Percentiles rank a stretch among this genome's conserved stretches.
Evolutionary conservation across 2,888 invertebrate species (phyloP).

Genomic region (Apamea sordens): DNA sequence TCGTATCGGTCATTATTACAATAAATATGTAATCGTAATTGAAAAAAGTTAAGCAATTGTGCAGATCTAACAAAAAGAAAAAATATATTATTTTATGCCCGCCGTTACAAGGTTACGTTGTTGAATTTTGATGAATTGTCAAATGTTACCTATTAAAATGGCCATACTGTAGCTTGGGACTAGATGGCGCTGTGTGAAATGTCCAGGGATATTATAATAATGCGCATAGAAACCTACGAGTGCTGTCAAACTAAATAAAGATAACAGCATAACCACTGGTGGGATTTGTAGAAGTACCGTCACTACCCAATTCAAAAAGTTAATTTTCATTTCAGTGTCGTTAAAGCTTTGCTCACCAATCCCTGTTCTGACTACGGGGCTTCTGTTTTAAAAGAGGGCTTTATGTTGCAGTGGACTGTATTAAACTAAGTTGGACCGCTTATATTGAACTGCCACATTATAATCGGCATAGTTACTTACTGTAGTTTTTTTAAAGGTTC

Average conservation of each 20-base stretch:
- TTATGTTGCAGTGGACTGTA: neutral
- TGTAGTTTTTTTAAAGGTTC: neutral
- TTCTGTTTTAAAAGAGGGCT: neutral
- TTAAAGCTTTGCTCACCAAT: constrained; percentile 17
- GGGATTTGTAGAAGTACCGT: neutral
- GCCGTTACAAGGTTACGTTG: too few relatives aligned
- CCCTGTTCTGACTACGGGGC: neutral
- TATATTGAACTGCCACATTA: neutral
- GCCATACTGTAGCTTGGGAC: too few relatives aligned
- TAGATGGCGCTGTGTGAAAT: too few relatives aligned
- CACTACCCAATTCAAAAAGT: constrained; percentile 5
- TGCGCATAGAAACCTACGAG: too few relatives aligned
- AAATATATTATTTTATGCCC: too few relatives aligned
- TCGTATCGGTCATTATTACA: too few relatives aligned
- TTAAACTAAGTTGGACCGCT: neutral
- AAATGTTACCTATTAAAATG: too few relatives aligned
- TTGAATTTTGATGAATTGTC: too few relatives aligned
- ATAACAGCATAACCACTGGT: neutral
- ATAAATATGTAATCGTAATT: too few relatives aligned
- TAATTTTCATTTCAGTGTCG: constrained; percentile 25
- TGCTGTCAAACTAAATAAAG: neutral
- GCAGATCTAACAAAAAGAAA: too few relatives aligned
- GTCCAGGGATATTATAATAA: too few relatives aligned
- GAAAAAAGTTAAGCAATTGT: too few relatives aligned
- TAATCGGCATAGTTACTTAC: neutral